A percentile compares a stretch with the other conserved stretches of the same genome.
phyloP scores from a whole-genome alignment of 2,113 vertebrate species.

The Phalacrocorax pelagicus region DNA sequence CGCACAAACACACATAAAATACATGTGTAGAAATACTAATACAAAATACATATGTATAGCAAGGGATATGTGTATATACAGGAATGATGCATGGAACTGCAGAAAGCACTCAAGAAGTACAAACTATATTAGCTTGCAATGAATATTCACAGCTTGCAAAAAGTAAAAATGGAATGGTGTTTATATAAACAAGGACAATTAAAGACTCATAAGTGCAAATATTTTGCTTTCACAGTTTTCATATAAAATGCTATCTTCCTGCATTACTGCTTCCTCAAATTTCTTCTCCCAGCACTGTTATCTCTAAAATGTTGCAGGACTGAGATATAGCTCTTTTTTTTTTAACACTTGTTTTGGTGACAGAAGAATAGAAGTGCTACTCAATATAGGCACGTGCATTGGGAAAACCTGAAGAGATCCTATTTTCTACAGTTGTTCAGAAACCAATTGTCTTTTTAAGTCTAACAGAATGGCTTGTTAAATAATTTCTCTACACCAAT shows the following conservation, averaged over 20 bases:
- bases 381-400: not conserved
- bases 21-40: not conserved
- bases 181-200: not conserved
- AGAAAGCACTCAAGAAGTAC: not conserved
- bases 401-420: not conserved
- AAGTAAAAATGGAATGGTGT: not conserved
- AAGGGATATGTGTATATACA: not conserved
- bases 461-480: not conserved
- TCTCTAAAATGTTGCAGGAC: fast-evolving
- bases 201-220: not conserved
- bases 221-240: not conserved
- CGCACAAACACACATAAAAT: not conserved
- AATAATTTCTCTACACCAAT: not conserved
- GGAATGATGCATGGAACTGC: not conserved
- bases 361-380: not conserved
- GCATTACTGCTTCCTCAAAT: not conserved
- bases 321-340: not conserved
- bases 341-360: not conserved
- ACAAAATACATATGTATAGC: not conserved
- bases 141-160: not conserved
- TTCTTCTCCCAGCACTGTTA: not conserved
- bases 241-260: not conserved
- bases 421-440: not conserved
- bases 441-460: not conserved
- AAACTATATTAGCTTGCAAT: not conserved